Evolutionary conservation across 2,797 vertebrate genomes (phyloP), one percentile per base, ranked within the genome.

Genomic region (Sorex maritimensis): DNA sequence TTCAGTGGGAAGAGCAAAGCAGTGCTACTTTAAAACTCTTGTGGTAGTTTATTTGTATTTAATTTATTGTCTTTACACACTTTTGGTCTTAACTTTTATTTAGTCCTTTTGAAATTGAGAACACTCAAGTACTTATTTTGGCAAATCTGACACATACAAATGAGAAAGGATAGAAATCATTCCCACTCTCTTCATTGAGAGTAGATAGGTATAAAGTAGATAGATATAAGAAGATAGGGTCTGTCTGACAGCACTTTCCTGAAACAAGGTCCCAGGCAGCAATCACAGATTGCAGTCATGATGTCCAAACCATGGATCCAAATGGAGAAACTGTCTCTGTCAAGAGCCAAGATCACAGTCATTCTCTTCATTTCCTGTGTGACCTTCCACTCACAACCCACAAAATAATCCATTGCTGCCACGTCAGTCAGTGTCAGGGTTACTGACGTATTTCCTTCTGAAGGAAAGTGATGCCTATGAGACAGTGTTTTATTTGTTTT

Each of bases 61-160:
- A 69, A 13, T 69, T 30, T 38, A 38, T 30, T 71, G 34, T 30
- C 30, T 38, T 34, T 71, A 38, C 10, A 19, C 4, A 30, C 30
- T 71, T 38, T 71, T 9, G 26, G 38, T 8, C 6, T 72, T 89
- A 65, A 55, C 52, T 65, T 90, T 77, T 52, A 12, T 71, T 91
- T 79, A 75, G 63, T 21, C 26, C 41, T 88, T 83, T 86, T 74
- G 73, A 92, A 86, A 68, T 28, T 79, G 30, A 75, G 74, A 81
- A 68, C 34, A 88, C 63, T 41, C 14, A 63, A 72, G 4, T 30
- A 79, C 86, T 94, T 92, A 49, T 58, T 67, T 24, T 88, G 77
- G 34, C 63, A 96, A 88, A 74, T 92, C n/a, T 71, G 58, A 30
- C 13, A 80, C 23, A 61, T 49, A 61, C 3, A 55, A 65, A 63